phyloP scores from a whole-genome alignment of 2,113 vertebrate genomes.

The Maccullochella peelii region DNA sequence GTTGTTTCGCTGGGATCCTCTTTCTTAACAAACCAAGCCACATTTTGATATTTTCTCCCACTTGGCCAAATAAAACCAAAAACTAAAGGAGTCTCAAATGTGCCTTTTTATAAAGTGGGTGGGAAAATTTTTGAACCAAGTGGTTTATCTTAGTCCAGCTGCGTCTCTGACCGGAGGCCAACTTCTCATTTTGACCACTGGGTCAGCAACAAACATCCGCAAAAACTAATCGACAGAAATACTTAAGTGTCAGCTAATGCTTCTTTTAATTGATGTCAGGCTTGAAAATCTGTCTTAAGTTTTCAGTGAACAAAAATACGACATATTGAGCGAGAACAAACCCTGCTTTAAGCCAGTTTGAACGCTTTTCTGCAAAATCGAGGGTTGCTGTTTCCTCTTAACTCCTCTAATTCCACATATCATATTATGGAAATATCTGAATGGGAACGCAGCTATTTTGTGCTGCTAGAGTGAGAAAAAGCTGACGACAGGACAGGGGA shows the following conservation, averaged over 20 bases:
- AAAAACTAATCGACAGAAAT: not conserved
- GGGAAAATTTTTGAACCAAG: constrained; percentile 35
- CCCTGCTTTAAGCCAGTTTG: no score
- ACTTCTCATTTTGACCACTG: not conserved
- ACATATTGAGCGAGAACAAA: not conserved
- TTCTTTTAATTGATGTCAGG: not conserved
- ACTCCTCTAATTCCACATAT: not conserved
- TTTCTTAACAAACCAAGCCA: constrained; percentile 6
- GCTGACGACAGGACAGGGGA: constrained; percentile 31
- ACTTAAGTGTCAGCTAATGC: not conserved
- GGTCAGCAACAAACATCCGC: constrained; percentile 32
- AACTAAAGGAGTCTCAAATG: constrained; percentile 25
- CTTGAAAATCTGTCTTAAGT: not conserved
- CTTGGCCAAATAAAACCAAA: constrained; percentile 30
- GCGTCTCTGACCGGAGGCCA: constrained; percentile 26
- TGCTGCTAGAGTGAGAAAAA: not conserved
- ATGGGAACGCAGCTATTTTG: constrained; percentile 7
- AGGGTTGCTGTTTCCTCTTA: not conserved
- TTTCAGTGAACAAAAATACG: not conserved
- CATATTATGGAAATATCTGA: constrained; percentile 19
- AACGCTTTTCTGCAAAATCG: not conserved
- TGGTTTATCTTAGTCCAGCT: constrained; percentile 52
- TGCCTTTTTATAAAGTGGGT: constrained; percentile 17
- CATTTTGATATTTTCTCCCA: constrained; percentile 29
- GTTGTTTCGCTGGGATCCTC: not conserved